A percentile compares a stretch with the other conserved stretches of the same genome.
phyloP scores from a whole-genome alignment of 2,797 vertebrate genomes.

The Onychomys leucogaster region DNA sequence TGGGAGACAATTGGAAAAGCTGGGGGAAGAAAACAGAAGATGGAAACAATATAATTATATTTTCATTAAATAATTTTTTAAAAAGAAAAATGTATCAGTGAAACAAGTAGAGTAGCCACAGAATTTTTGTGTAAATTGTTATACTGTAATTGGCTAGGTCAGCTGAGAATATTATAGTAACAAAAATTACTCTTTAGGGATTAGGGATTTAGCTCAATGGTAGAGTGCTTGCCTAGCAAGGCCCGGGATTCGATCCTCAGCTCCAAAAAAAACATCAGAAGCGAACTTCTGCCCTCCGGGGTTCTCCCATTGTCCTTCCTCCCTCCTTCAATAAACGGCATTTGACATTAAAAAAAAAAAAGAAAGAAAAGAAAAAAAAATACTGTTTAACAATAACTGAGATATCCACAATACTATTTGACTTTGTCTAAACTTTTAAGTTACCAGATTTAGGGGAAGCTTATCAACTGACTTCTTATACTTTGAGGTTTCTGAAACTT shows the following conservation, averaged over 20 bases:
- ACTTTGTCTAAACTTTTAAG: neutral
- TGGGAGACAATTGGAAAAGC: neutral
- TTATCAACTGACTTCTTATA: neutral
- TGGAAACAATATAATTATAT: neutral
- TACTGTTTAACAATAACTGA: neutral
- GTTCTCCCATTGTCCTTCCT: too few species aligned
- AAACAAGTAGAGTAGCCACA: neutral
- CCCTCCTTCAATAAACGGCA: too few species aligned
- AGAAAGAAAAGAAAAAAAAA: too few species aligned
- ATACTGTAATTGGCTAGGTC: neutral
- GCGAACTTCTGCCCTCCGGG: too few species aligned
- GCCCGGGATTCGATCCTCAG: too few species aligned
- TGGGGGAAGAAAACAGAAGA: neutral
- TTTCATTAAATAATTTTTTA: neutral
- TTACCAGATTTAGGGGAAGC: neutral
- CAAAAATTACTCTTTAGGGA: constrained; percentile 19
- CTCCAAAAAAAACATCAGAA: too few species aligned
- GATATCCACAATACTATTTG: neutral
- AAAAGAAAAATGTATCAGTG: neutral
- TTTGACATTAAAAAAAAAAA: too few species aligned
- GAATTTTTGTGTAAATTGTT: neutral
- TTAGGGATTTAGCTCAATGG: too few species aligned
- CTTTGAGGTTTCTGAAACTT: neutral
- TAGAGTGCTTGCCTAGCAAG: too few species aligned
- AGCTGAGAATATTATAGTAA: neutral